Base-by-base conservation (phyloP, 2,888 invertebrate species). In the Chouioia cunea region DNA sequence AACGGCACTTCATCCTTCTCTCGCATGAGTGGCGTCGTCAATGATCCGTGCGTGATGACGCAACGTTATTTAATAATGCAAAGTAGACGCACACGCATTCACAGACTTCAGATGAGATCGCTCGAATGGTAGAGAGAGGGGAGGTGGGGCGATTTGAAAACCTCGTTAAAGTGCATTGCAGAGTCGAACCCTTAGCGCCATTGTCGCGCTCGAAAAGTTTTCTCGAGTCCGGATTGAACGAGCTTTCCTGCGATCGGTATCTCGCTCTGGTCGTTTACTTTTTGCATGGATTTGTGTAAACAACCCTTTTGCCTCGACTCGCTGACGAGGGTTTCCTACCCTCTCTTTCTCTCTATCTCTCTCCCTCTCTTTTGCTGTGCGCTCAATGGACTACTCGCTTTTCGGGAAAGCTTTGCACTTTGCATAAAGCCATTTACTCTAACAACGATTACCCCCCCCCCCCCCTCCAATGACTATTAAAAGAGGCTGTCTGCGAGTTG, bases 41-140 rank as follows among this genome's bases (percentile, higher is more conserved):
- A 46, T 56, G 52, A 69, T 63, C 52, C 15, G 18, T 56, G 56
- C 12, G 52, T 53, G 58, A 59, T 68, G 71, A 64, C 67, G 64
- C 59, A 60, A 68, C 63, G 54, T 59, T 71, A 71, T 71, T 71
- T 64, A 68, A 67, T 67, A 71, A 71, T 71, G 66, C 66, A 71
- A 57, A 71, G 66, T 48, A 59, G 59, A 36, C 59, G 23, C n/a
- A 10, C 50, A 50, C 50, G 36, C 44, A 16, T 43, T 22, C 44
- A 56, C 23, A n/a, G 36, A 12, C 50, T 56, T 18, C 12, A 46
- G 69, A 70, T 70, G 64, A 53, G 36, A 70, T 70, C 64, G 27
- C 20, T 36, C 43, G 22, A 47, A 44, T 68, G 43, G 53, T 12
- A 67, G n/a, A 57, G 12, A 44, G 70, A 59, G 53, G 69, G 72